These are phyloP conservation scores for Chalcis sispes DNA, from an alignment of 2,888 invertebrate genomes.

Conservation along the genomic window DNA sequence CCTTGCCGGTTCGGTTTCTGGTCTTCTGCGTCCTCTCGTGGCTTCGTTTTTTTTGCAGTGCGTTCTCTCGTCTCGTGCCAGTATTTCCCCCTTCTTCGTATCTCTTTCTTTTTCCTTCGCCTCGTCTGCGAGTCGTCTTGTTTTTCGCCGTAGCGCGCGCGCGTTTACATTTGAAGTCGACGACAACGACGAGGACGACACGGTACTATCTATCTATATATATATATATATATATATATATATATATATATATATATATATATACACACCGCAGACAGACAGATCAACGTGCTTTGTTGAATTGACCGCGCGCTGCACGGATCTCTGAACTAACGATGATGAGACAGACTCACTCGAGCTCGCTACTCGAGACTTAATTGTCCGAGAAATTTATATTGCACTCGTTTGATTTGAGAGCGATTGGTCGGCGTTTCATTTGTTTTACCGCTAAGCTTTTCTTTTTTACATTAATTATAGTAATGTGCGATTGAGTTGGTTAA, in stretches of 20 bases:
- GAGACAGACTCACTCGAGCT: slow-evolving; percentile 4
- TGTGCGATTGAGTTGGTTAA: not conserved
- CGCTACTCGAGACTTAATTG: slow-evolving; percentile 15
- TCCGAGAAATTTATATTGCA: slow-evolving; percentile 41
- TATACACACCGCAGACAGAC: no score
- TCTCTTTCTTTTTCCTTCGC: not conserved
- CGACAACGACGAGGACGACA: slow-evolving; percentile 1
- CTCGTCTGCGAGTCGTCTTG: slow-evolving; percentile 16
- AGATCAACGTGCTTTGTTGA: not conserved
- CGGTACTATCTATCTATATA: no score
- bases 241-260: no score
- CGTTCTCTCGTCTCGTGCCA: not conserved
- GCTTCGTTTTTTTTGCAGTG: not conserved
- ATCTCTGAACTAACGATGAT: slow-evolving; percentile 1
- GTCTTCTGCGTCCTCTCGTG: slow-evolving; percentile 1
- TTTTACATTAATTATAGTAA: not conserved
- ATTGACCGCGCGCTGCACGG: not conserved
- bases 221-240: no score
- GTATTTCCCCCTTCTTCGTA: slow-evolving; percentile 18
- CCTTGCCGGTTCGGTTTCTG: slow-evolving; percentile 42
- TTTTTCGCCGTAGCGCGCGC: not conserved
- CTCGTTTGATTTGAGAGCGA: slow-evolving; percentile 23
- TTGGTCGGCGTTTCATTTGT: slow-evolving; percentile 7
- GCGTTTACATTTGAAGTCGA: not conserved
- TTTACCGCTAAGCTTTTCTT: not conserved